Conservation (phyloP, 2,113 vertebrate species). For the Urocynchramus pylzowi region DNA sequence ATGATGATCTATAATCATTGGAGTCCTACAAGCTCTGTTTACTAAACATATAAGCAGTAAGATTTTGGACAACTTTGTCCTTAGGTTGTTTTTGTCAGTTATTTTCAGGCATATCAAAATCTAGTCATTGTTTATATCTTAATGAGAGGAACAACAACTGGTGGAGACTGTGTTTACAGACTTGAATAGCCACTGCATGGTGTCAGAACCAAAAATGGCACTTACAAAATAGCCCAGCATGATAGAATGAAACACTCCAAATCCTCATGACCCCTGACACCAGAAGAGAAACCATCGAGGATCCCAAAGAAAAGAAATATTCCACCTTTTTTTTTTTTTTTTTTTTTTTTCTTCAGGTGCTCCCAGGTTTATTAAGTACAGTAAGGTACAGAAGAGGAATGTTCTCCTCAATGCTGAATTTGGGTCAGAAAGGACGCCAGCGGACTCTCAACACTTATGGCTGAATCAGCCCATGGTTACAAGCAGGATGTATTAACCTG, state of each 20-base stretch:
- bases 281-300: not conserved
- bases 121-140: not conserved
- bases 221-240: not conserved
- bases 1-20: not conserved
- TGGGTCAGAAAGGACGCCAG: not conserved
- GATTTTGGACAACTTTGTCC: not conserved
- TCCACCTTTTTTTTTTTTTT: not conserved
- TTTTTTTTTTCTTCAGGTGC: not conserved
- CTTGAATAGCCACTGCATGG: rapidly evolving
- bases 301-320: not conserved
- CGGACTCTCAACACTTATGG: not conserved
- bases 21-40: not conserved
- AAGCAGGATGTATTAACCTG: not conserved
- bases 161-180: not conserved
- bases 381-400: not conserved
- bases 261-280: not conserved
- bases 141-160: not conserved
- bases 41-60: not conserved
- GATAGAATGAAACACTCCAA: not conserved
- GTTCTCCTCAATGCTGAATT: not conserved
- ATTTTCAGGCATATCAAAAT: not conserved
- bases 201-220: not conserved
- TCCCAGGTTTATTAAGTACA: not conserved
- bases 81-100: not conserved
- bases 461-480: not conserved